Base-by-base conservation (phyloP, 1,140 invertebrate species). In the Archegozetes longisetosus region DNA sequence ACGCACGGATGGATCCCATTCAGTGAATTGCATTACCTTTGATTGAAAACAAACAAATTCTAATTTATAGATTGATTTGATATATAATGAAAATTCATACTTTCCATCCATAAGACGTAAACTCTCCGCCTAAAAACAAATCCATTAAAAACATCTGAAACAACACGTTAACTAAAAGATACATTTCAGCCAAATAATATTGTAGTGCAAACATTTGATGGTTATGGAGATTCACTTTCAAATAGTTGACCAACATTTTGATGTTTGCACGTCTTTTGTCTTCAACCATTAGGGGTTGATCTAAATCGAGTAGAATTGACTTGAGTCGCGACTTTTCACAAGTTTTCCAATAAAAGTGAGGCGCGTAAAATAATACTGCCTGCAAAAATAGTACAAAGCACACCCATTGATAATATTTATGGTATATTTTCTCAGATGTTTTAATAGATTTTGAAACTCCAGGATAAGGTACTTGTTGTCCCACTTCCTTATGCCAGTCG, bases 11-110 rank as follows among this genome's bases (percentile, higher is more conserved):
- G 24, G 26, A 53, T 40, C 48, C 24, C 59, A 52, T 23, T 83
- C 82, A 0, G 83, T 83, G 69, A 88, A 29, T 32, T 27, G 88
- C 63, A 89, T 70, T 0, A 90, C 87, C 58, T 88, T 73, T 3
- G 27, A 26, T n/a, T 62, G 65, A 49, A 65, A 64, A 3, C 17
- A 55, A 14, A 20, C 22, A 46, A 61, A 61, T 27, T 61, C 23
- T 24, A 83, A 84, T 61, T 84, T 86, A 57, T 91, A 72, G 70
- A 91, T 90, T 70, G 83, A 84, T 66, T 93, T 88, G 78, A 92
- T 87, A 68, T 92, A 85, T 67, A 85, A 88, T 58, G 69, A 89
- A 90, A 26, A 64, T 57, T 32, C 71, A 50, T 20, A 72, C 70
- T 20, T 70, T 20, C 2, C 57, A 26, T 13, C 65, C 65, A 29